phyloP scores from a whole-genome alignment of 2,797 vertebrate genomes.

The Valencia hispanica region DNA sequence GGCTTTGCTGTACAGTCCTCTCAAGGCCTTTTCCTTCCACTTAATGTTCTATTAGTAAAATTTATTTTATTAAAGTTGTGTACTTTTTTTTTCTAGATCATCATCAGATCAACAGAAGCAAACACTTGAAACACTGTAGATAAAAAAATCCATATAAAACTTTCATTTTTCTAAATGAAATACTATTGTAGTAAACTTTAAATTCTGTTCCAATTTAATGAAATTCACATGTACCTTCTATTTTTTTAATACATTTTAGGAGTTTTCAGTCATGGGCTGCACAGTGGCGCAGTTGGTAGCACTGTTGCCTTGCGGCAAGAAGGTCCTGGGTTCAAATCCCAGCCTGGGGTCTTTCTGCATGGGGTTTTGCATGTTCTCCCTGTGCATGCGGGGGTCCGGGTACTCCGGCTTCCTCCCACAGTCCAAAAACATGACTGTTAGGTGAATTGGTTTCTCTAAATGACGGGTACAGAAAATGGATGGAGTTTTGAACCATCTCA shows the following conservation, averaged over 20 bases:
- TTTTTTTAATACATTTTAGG: background rate
- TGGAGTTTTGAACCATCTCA: background rate
- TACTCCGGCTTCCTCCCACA: too few relatives aligned
- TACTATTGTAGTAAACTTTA: background rate
- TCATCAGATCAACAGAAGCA: background rate
- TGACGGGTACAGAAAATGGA: too few relatives aligned
- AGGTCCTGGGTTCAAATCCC: too few relatives aligned
- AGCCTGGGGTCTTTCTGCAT: too few relatives aligned
- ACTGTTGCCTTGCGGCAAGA: too few relatives aligned
- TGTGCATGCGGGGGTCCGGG: too few relatives aligned
- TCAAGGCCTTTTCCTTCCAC: background rate
- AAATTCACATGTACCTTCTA: background rate
- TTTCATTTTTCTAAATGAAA: background rate
- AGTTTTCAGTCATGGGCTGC: too few relatives aligned
- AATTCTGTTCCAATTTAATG: too few relatives aligned
- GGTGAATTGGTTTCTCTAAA: too few relatives aligned
- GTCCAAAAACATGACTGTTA: too few relatives aligned
- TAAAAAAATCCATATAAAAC: background rate
- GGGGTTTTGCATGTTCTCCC: too few relatives aligned
- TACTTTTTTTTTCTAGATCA: background rate
- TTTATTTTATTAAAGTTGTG: background rate
- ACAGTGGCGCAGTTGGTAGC: too few relatives aligned
- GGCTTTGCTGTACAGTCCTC: background rate
- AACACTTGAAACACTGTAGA: background rate
- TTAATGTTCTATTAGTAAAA: background rate